Percentiles rank a stretch among this genome's conserved stretches.
phyloP scores from a whole-genome alignment of 2,797 vertebrate genomes.

The Ctenosaura bakeri region DNA sequence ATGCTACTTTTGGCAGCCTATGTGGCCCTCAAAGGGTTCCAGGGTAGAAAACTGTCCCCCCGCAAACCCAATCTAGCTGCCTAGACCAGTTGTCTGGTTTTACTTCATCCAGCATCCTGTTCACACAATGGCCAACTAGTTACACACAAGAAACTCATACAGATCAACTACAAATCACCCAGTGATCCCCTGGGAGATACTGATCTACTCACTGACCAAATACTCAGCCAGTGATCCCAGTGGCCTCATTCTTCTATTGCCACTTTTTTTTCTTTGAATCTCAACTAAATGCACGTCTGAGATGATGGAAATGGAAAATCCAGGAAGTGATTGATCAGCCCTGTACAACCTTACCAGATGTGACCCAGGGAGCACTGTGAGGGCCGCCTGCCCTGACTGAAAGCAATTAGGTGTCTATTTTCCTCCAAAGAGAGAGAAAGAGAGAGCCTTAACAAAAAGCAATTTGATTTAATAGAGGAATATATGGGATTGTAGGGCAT shows the following conservation, averaged over 20 bases:
- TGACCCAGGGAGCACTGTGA: not conserved
- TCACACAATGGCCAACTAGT: too few species aligned
- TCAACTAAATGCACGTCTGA: not conserved
- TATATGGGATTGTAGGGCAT: not conserved
- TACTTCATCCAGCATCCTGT: too few species aligned
- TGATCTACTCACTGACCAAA: not conserved
- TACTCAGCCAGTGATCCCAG: not conserved
- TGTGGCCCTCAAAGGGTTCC: too few species aligned
- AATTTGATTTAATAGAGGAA: not conserved
- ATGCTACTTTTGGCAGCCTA: too few species aligned
- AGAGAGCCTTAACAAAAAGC: not conserved
- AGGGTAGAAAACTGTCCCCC: too few species aligned
- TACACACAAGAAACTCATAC: too few species aligned
- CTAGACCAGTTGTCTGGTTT: too few species aligned
- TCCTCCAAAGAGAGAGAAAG: not conserved
- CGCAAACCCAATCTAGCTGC: too few species aligned
- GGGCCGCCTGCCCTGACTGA: not conserved
- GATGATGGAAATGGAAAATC: not conserved
- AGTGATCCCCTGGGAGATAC: not conserved
- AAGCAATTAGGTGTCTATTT: slow-evolving; percentile 1
- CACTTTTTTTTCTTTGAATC: not conserved
- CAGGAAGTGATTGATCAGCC: not conserved
- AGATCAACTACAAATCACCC: too few species aligned
- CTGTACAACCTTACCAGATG: not conserved
- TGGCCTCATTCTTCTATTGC: not conserved